Percentiles rank a stretch among this genome's conserved stretches.
Evolutionary conservation across 37 sponge, comb jelly and placozoan genomes (phyloP).

Genomic region (Ianthella basta): DNA sequence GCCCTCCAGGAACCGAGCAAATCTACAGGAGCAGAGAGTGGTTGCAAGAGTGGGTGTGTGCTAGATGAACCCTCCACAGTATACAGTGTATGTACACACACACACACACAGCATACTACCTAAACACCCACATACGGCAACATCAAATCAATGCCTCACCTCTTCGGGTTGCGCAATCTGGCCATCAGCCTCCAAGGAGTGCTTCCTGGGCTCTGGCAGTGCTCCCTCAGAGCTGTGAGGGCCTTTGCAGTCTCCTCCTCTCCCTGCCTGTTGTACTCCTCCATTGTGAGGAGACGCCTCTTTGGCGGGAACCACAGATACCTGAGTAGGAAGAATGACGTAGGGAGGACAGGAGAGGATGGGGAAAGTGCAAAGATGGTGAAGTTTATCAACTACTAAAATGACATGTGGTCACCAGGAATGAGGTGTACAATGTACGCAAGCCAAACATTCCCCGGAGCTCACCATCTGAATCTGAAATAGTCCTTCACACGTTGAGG

Average conservation of each 20-base stretch:
- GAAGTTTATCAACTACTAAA: background rate
- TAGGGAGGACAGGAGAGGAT: background rate
- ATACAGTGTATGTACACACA: background rate
- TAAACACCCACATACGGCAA: background rate
- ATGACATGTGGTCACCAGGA: background rate
- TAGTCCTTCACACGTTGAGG: background rate
- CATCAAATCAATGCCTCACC: slow-evolving; percentile 21
- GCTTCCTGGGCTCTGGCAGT: slow-evolving; percentile 29
- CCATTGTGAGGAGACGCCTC: slow-evolving; percentile 26
- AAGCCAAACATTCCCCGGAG: background rate
- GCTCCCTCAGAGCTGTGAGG: slow-evolving; percentile 52
- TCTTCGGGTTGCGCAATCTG: slow-evolving; percentile 43
- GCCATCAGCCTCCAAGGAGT: slow-evolving; percentile 14
- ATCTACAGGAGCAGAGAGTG: slow-evolving; percentile 35
- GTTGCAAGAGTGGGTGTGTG: background rate
- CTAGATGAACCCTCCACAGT: background rate
- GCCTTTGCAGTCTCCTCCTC: slow-evolving; percentile 74
- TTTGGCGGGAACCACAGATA: slow-evolving; percentile 31
- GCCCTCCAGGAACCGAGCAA: slow-evolving; percentile 61
- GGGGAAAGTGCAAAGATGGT: background rate
- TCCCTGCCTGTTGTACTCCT: slow-evolving; percentile 76
- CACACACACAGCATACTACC: background rate
- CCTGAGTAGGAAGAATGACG: background rate
- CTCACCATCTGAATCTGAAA: background rate
- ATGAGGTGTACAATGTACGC: background rate